Evolutionary conservation across 2,888 invertebrate genomes (phyloP).

Genomic region (Strigamia transsilvanica): DNA sequence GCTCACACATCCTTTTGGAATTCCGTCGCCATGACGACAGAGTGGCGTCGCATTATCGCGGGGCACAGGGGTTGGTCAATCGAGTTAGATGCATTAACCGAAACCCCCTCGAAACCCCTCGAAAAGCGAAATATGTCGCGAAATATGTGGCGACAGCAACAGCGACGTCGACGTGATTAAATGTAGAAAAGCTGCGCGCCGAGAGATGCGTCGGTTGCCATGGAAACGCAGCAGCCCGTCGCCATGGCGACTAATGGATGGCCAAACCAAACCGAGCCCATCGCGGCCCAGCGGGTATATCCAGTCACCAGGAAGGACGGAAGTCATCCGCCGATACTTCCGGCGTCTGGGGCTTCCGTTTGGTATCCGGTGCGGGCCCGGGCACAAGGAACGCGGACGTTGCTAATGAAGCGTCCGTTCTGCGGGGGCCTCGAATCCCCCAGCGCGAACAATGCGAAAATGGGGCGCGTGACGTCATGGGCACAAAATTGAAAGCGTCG

Average conservation of each 20-base stretch:
- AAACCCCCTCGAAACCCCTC: not conserved
- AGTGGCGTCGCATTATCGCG: conserved; percentile 17
- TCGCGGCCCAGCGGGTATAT: not conserved
- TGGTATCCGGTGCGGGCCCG: conserved; percentile 21
- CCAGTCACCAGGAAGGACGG: conserved; percentile 22
- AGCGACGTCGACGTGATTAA: not conserved
- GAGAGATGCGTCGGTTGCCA: not conserved
- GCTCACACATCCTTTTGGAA: not conserved
- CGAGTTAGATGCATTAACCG: conserved; percentile 12
- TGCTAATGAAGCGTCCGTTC: conserved; percentile 10
- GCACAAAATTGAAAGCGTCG: not conserved
- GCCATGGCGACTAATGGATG: conserved; percentile 7
- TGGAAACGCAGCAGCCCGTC: not conserved
- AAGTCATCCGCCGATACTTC: conserved; percentile 30
- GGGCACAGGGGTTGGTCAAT: not conserved
- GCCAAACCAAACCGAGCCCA: not conserved
- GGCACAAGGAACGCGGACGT: conserved; percentile 13
- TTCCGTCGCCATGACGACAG: conserved; percentile 4
- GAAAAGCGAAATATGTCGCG: not conserved
- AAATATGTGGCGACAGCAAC: too few species aligned
- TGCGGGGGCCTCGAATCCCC: not conserved
- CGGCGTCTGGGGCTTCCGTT: conserved; percentile 30
- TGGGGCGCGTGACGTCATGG: not conserved
- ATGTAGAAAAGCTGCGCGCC: not conserved
- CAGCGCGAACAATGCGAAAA: not conserved